Evolutionary conservation across 2,888 invertebrate genomes (phyloP), one percentile per base, ranked within the genome.

Genomic region (Dicyrtoma fusca): DNA sequence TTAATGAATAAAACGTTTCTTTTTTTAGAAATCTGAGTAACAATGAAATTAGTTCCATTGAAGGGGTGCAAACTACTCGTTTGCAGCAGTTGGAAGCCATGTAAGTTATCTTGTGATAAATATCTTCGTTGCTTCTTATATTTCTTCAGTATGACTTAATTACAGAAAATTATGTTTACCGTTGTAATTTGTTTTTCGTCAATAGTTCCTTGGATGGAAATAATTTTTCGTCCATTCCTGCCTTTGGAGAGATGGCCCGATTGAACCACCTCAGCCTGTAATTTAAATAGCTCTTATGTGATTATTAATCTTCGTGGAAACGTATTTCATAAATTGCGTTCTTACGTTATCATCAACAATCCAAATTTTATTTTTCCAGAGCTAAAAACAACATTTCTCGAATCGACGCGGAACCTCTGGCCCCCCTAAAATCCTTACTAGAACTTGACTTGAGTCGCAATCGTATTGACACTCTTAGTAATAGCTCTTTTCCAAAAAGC

Each of bases 131-230:
- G 8, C 34, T 34, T n/a, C n/a, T n/a, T n/a, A n/a, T n/a, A n/a
- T n/a, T n/a, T n/a, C n/a, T n/a, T n/a, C n/a, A n/a, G n/a, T n/a
- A n/a, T n/a, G n/a, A n/a, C n/a, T n/a, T n/a, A n/a, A n/a, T n/a
- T n/a, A n/a, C n/a, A n/a, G n/a, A n/a, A n/a, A n/a, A n/a, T n/a
- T n/a, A n/a, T n/a, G 13, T 45, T 45, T 8, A 14, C 42, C 42
- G 44, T 45, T 45, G 10, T 55, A 21, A 23, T 55, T 21, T 55
- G 21, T 55, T 51, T 71, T 72, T 70, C 66, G 66, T 25, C 34
- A 34, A 47, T 82, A 85, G 86, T 76, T 87, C 87, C 82, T 84
- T 89, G 75, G 87, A 88, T 79, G 86, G 87, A 81, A 89, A 89
- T 81, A 82, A 84, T 64, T 84, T 89, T 75, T 84, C 84, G 72